Percentiles rank a stretch among this genome's conserved stretches.
phyloP scores from a whole-genome alignment of 2,797 vertebrate species.

The Fundulus diaphanus region DNA sequence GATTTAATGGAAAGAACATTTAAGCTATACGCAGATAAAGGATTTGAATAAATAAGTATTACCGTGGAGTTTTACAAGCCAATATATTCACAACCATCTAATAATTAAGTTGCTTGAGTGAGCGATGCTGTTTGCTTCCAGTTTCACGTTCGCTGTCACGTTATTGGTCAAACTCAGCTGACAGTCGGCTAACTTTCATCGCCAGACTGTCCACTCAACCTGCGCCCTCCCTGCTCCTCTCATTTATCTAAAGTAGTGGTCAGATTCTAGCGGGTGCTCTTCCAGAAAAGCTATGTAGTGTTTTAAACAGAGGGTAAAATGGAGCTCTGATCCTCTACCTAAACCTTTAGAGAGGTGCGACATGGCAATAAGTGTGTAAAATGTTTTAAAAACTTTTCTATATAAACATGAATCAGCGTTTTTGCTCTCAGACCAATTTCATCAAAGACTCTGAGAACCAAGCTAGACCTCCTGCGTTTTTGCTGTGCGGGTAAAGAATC shows the following conservation, averaged over 20 bases:
- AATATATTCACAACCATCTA: no score
- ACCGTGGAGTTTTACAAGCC: not conserved
- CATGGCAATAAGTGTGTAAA: not conserved
- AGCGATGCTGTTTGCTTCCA: constrained; percentile 3
- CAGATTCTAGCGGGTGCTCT: constrained; percentile 6
- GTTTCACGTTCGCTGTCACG: no score
- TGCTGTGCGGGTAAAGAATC: constrained; percentile 22
- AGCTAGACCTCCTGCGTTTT: constrained; percentile 22
- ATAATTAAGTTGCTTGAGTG: constrained; percentile 2
- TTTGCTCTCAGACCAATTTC: not conserved
- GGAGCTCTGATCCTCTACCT: not conserved
- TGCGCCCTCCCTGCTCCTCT: not conserved
- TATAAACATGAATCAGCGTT: not conserved
- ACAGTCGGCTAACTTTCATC: constrained; percentile 34
- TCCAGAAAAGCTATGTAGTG: constrained; percentile 9
- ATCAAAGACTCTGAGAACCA: constrained; percentile 4
- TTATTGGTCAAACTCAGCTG: constrained; percentile 18
- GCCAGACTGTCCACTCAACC: constrained; percentile 2
- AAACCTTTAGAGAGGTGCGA: no score
- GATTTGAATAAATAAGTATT: not conserved
- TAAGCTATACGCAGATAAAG: not conserved
- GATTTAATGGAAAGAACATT: not conserved
- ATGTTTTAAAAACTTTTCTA: not conserved
- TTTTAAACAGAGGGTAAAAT: constrained; percentile 10
- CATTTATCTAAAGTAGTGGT: constrained; percentile 21